A percentile compares a stretch with the other conserved stretches of the same genome.
Conservation (phyloP, 2,113 vertebrate genomes). For the human (Homo sapiens) region DNA sequence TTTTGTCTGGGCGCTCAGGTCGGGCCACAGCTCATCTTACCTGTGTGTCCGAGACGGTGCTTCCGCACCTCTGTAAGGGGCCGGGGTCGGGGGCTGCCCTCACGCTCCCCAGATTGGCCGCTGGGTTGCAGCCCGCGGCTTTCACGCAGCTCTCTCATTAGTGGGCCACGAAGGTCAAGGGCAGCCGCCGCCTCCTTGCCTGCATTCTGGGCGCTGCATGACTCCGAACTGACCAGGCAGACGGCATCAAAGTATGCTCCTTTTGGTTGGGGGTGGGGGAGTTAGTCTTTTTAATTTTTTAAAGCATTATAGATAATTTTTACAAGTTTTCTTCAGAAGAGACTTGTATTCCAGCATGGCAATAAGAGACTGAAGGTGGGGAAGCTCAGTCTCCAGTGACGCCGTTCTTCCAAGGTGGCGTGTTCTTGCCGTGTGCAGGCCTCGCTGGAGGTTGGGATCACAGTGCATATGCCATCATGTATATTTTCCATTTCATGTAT, state of each 20-base stretch:
- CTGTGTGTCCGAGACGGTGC: too few species aligned
- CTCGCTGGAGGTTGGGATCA: fast-evolving
- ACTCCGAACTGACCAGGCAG: fast-evolving
- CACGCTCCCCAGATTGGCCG: fast-evolving
- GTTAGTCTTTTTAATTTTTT: not conserved
- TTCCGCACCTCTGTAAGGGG: not conserved
- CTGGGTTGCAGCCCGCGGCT: not conserved
- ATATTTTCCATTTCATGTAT: fast-evolving
- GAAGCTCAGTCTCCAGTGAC: fast-evolving
- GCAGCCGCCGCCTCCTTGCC: fast-evolving
- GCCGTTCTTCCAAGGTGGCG: fast-evolving
- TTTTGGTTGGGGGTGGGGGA: not conserved
- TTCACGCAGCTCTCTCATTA: fast-evolving
- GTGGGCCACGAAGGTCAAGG: not conserved
- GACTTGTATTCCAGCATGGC: too few species aligned
- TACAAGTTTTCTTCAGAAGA: not conserved
- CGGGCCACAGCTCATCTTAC: fast-evolving
- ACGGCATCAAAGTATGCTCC: fast-evolving
- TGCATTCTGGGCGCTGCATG: fast-evolving
- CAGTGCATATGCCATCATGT: fast-evolving
- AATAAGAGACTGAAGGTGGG: not conserved
- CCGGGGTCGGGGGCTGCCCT: not conserved
- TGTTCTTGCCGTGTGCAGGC: fast-evolving
- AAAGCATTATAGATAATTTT: not conserved
- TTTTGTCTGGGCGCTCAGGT: not conserved